Percentiles rank a stretch among this genome's conserved stretches.
These are phyloP conservation scores for Anagrus nilaparvatae DNA, from an alignment of 1,140 invertebrate species.

Conservation along the genomic window DNA sequence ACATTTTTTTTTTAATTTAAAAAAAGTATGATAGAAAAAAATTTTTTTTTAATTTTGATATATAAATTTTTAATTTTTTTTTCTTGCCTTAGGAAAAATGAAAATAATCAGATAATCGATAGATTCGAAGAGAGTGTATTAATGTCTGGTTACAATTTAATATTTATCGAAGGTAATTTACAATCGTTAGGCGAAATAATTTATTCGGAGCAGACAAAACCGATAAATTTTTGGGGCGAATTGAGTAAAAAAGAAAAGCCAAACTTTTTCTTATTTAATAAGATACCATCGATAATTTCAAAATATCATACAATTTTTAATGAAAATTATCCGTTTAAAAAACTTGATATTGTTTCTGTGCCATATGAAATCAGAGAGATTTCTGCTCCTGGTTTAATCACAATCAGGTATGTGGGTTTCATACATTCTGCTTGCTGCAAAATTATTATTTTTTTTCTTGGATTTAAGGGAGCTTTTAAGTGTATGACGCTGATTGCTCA, in stretches of 20 bases:
- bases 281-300: too few species aligned
- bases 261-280: too few species aligned
- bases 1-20: background rate
- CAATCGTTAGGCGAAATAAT: conserved; percentile 14
- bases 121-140: conserved; percentile 44
- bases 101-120: conserved; percentile 33
- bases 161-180: conserved; percentile 50
- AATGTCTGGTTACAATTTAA: conserved; percentile 56
- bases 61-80: too few species aligned
- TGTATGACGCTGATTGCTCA: too few species aligned
- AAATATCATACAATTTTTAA: too few species aligned
- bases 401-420: conserved; percentile 32
- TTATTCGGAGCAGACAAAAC: conserved; percentile 3
- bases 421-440: too few species aligned
- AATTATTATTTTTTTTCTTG: too few species aligned
- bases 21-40: background rate
- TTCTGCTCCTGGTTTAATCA: conserved; percentile 42
- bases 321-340: too few species aligned
- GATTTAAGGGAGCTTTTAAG: too few species aligned
- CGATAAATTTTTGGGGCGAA: conserved; percentile 48
- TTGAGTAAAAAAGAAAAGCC: too few species aligned
- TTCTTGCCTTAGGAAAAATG: too few species aligned
- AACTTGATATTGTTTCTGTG: conserved; percentile 55
- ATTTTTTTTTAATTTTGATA: background rate
- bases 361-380: conserved; percentile 46